These are phyloP conservation scores for Tanaodytes sp. DNA, from an alignment of 2,888 invertebrate genomes.

Conservation along the genomic window DNA sequence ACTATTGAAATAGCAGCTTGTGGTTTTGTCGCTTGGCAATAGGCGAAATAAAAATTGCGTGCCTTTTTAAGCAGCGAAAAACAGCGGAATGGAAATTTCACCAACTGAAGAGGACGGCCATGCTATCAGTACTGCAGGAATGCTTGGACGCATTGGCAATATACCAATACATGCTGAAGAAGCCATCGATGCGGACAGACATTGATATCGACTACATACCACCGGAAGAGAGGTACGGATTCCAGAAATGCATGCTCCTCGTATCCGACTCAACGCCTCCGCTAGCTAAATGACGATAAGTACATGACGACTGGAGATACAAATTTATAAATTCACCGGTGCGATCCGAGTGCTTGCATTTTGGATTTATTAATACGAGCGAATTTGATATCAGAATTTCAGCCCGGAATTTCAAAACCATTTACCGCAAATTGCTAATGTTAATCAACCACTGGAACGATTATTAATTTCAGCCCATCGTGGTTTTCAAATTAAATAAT, in stretches of 20 bases:
- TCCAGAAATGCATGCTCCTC: constrained; percentile 52
- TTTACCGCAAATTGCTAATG: too few species aligned
- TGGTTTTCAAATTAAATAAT: too few species aligned
- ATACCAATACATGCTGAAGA: constrained; percentile 62
- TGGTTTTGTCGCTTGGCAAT: too few species aligned
- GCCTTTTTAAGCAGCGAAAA: constrained; percentile 29
- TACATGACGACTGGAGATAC: constrained; percentile 24
- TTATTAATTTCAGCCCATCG: too few species aligned
- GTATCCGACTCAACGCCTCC: constrained; percentile 31
- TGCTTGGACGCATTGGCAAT: constrained; percentile 63
- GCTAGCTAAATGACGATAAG: constrained; percentile 43
- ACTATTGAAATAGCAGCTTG: too few species aligned
- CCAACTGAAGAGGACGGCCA: constrained; percentile 53
- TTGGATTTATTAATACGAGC: constrained; percentile 1
- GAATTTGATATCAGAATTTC: too few species aligned
- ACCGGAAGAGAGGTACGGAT: constrained; percentile 56
- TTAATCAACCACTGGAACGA: too few species aligned
- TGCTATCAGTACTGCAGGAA: constrained; percentile 62
- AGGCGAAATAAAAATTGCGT: not conserved
- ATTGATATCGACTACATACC: constrained; percentile 57
- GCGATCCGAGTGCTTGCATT: not conserved
- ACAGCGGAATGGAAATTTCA: constrained; percentile 46
- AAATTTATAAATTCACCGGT: too few species aligned
- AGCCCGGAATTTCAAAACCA: too few species aligned
- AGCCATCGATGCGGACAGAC: constrained; percentile 51